phyloP scores from a whole-genome alignment of 2,797 vertebrate species.

The Sebastes paucispinis region DNA sequence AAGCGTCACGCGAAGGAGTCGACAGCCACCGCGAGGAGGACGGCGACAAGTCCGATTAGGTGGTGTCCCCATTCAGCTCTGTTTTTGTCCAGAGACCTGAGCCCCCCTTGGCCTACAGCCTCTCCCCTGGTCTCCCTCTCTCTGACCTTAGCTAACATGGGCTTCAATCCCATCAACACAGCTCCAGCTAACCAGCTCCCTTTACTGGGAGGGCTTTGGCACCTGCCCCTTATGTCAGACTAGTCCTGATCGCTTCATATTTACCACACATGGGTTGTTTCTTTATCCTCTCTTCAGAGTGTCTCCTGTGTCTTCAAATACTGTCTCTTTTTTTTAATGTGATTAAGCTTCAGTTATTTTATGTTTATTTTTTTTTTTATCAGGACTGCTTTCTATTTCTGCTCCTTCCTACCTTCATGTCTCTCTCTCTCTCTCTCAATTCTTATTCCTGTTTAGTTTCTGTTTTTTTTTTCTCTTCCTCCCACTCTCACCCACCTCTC shows the following conservation, averaged over 20 bases:
- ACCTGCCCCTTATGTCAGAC: constrained; percentile 25
- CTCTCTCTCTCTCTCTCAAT: constrained; percentile 21
- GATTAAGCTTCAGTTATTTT: constrained; percentile 31
- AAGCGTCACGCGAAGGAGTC: constrained; percentile 91
- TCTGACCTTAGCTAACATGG: constrained; percentile 45
- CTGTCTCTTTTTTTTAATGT: constrained; percentile 6
- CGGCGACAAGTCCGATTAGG: constrained; percentile 95
- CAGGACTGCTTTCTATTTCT: constrained; percentile 34
- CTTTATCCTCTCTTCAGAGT: not conserved
- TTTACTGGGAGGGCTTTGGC: constrained; percentile 33
- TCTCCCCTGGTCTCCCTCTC: constrained; percentile 49
- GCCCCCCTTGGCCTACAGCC: constrained; percentile 45
- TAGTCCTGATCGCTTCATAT: constrained; percentile 32
- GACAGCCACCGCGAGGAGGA: constrained; percentile 93
- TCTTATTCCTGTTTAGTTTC: constrained; percentile 37
- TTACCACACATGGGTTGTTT: constrained; percentile 13
- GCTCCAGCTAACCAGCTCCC: constrained; percentile 39
- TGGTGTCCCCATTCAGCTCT: constrained; percentile 43
- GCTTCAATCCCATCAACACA: constrained; percentile 28
- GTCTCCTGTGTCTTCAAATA: constrained; percentile 8
- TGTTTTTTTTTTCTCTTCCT: not conserved
- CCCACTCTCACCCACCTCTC: constrained; percentile 16
- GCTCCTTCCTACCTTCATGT: constrained; percentile 17
- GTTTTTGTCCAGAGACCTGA: constrained; percentile 61
- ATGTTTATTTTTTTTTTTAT: not conserved